These are phyloP conservation scores for Molanna angustata DNA, from an alignment of 2,888 invertebrate species.

Conservation along the genomic window DNA sequence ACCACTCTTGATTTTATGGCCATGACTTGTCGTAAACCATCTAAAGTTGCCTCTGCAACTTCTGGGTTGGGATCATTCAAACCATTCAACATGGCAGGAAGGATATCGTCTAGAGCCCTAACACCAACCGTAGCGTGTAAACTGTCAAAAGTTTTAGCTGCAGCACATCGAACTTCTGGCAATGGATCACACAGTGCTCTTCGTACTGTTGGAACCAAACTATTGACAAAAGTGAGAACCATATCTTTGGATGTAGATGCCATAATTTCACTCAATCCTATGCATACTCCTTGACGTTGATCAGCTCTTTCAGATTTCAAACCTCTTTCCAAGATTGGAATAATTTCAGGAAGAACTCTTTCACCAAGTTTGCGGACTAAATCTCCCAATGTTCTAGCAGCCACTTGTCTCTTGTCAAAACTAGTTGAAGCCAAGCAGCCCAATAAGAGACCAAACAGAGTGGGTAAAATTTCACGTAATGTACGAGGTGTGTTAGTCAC, in stretches of 20 bases:
- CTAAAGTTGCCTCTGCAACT: slow-evolving; percentile 85
- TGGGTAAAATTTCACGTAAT: slow-evolving; percentile 91
- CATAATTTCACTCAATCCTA: slow-evolving; percentile 97
- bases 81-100: slow-evolving; percentile 82
- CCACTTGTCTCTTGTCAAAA: slow-evolving; percentile 94
- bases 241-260: slow-evolving; percentile 93
- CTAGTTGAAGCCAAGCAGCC: slow-evolving; percentile 95
- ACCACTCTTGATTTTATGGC: slow-evolving; percentile 94
- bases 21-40: slow-evolving; percentile 96
- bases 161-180: slow-evolving; percentile 89
- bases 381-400: slow-evolving; percentile 94
- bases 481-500: slow-evolving; percentile 98
- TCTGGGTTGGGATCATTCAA: slow-evolving; percentile 73
- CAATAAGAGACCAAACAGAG: slow-evolving; percentile 85
- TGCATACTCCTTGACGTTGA: slow-evolving; percentile 97
- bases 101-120: slow-evolving; percentile 93
- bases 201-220: slow-evolving; percentile 89
- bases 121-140: slow-evolving; percentile 92
- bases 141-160: slow-evolving; percentile 95
- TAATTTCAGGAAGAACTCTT: slow-evolving; percentile 94
- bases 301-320: slow-evolving; percentile 88
- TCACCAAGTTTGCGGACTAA: slow-evolving; percentile 96
- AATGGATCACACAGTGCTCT: slow-evolving; percentile 92
- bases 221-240: slow-evolving; percentile 86
- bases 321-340: slow-evolving; percentile 94